Evolutionary conservation across 2,888 invertebrate species (phyloP).

Genomic region (Rotaria sp.): DNA sequence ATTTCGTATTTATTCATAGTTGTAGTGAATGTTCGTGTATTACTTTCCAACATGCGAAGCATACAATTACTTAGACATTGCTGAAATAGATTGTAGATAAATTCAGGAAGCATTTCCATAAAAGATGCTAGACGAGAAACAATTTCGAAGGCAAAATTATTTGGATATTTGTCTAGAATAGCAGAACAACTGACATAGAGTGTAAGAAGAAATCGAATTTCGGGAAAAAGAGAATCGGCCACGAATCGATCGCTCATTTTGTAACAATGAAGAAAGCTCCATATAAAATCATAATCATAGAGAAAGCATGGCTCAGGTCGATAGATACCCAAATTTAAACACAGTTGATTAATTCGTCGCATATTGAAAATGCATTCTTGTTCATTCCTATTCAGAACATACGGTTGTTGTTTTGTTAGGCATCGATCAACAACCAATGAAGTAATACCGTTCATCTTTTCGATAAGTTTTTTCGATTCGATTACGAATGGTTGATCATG

Average conservation of each 20-base stretch:
- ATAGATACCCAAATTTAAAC: too few relatives aligned
- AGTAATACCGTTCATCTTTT: background rate
- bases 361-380: background rate
- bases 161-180: background rate
- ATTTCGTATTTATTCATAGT: background rate
- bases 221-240: background rate
- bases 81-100: background rate
- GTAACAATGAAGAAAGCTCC: background rate
- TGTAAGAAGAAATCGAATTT: background rate
- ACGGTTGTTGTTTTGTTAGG: background rate
- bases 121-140: background rate
- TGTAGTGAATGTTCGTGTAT: background rate
- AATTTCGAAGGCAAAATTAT: background rate
- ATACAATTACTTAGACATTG: background rate
- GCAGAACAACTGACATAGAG: background rate
- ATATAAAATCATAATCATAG: background rate
- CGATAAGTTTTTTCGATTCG: background rate
- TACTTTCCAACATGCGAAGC: background rate
- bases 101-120: background rate
- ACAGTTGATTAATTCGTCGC: background rate
- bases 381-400: background rate
- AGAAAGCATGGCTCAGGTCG: background rate
- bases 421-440: background rate
- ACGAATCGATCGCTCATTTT: background rate
- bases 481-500: background rate